Conservation (phyloP, 1,140 invertebrate genomes). For the Heliothis subflexa region DNA sequence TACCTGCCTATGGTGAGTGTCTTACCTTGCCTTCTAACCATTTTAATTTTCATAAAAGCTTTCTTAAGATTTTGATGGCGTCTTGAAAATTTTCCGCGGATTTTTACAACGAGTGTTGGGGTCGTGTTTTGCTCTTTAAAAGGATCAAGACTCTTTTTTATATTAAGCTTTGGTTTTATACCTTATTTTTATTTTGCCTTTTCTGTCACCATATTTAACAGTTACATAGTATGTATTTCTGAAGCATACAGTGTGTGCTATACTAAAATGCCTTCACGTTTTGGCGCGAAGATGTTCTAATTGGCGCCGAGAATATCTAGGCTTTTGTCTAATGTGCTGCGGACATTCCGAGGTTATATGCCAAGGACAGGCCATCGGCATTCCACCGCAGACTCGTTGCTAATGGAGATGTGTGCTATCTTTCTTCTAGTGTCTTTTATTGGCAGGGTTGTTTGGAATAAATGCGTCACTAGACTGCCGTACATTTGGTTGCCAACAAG, state of each 20-base stretch:
- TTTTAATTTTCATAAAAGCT: conserved; percentile 28
- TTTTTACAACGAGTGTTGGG: neutral
- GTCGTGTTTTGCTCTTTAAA: neutral
- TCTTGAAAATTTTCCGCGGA: neutral
- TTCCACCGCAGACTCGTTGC: conserved; percentile 6
- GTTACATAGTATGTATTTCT: no score
- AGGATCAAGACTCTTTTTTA: neutral
- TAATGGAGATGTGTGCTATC: conserved; percentile 20
- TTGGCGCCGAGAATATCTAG: neutral
- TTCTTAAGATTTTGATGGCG: conserved; percentile 22
- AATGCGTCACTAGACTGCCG: neutral
- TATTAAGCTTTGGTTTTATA: no score
- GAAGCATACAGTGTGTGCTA: neutral
- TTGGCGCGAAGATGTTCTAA: conserved; percentile 6
- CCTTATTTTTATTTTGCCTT: no score
- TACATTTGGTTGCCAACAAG: neutral
- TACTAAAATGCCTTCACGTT: neutral
- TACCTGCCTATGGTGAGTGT: neutral
- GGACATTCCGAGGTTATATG: conserved; percentile 15
- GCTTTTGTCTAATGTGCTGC: conserved; percentile 8
- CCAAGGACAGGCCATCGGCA: conserved; percentile 27
- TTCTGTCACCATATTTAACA: no score
- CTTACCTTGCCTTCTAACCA: neutral
- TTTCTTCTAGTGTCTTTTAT: conserved; percentile 5
- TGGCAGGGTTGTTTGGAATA: neutral